Percentiles rank a stretch among this genome's conserved stretches.
These are phyloP conservation scores for Peromyscus nudipes DNA, from an alignment of 2,797 vertebrate species.

Conservation along the genomic window DNA sequence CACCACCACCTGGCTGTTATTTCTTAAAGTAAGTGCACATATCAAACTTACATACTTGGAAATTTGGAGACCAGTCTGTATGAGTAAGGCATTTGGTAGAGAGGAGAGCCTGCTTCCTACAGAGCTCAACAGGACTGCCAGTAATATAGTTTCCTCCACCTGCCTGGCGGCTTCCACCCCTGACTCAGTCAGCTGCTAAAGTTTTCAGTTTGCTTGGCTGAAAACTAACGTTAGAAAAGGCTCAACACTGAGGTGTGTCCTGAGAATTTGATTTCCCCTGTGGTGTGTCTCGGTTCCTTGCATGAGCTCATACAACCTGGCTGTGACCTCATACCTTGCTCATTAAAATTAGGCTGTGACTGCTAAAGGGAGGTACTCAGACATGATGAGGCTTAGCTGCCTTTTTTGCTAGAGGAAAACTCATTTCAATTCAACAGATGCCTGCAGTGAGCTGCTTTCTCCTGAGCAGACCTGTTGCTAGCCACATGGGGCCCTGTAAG, in stretches of 20 bases:
- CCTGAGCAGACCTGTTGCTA: background rate
- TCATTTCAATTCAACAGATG: slow-evolving; percentile 62
- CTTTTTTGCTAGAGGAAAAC: slow-evolving; percentile 41
- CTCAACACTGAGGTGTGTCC: background rate
- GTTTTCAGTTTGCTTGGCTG: background rate
- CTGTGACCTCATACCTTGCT: slow-evolving; percentile 51
- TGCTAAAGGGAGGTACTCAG: background rate
- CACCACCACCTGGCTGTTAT: background rate
- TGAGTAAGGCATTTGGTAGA: background rate
- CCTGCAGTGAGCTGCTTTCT: background rate
- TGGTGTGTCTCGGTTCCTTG: background rate
- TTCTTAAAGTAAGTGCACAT: background rate
- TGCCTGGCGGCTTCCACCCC: background rate
- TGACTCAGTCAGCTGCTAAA: background rate
- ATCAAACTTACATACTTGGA: background rate
- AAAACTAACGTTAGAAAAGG: slow-evolving; percentile 23
- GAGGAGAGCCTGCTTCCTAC: background rate
- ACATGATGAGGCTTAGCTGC: background rate
- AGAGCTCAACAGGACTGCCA: background rate
- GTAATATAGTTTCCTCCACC: background rate
- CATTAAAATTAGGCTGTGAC: slow-evolving; percentile 59
- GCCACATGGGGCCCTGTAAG: background rate
- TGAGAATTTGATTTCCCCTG: slow-evolving; percentile 54
- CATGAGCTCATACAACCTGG: background rate
- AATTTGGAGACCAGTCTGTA: accelerated